Base-by-base conservation (phyloP, 2,797 vertebrate genomes). In the Acrocephalus scirpaceus region DNA sequence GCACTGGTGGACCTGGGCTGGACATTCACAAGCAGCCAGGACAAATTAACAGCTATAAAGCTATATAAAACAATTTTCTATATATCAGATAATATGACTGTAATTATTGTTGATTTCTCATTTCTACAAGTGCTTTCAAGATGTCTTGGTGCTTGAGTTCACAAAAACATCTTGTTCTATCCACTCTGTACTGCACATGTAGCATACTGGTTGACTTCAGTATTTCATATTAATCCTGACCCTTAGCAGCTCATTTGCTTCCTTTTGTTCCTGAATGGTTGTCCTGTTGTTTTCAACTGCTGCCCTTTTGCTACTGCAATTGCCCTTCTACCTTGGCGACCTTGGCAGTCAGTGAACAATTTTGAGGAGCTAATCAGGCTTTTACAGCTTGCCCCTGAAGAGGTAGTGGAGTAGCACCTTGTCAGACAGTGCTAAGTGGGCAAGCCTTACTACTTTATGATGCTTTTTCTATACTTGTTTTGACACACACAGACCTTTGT, bases 401-500 rank as follows among this genome's bases (percentile, higher is more conserved):
- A 79, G 20, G 13, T 10, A 51, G 16, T 57, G 17, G 32, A 71
- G 34, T 45, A 64, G 51, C 32, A 77, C 15, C 65, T 74, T 82
- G 50, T 82, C 42, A 61, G 85, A 57, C 48, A 62, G 32, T 26
- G 38, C 29, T 44, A 30, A 45, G 15, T 78, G 61, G 34, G n/a
- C 30, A 86, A 57, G 34, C 9, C 53, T 40, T 58, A 20, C 32
- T 58, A 12, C 57, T 78, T 88, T 54, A 51, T 44, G 17, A 53
- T 56, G 26, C 6, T 64, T 50, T 96, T 94, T 87, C 54, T 85
- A 6, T 47, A 47, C 47, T 78, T 90, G 57, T 76, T 96, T 92
- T 89, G 87, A 91, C 66, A 94, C 22, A 22, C 16, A 62, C 4
- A 71, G 47, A 47, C 61, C 30, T 82, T 83, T 91, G 53, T 74